These are phyloP conservation scores for Crotalus viridis DNA, from an alignment of 2,113 vertebrate species.

Conservation along the genomic window DNA sequence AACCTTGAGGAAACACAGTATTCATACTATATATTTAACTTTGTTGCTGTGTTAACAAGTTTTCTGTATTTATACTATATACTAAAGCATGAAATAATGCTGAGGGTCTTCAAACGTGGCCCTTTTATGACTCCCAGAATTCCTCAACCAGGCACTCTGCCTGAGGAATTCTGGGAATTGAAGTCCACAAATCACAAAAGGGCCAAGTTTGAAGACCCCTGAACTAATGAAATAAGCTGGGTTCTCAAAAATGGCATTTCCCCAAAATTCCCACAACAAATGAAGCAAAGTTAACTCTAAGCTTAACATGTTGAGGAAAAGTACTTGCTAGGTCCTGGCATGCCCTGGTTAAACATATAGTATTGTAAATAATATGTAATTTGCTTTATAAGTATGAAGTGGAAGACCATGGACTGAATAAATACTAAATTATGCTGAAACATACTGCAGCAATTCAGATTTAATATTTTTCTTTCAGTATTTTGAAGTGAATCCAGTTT, in stretches of 20 bases:
- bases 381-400: background rate
- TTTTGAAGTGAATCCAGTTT: background rate
- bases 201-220: too few species aligned
- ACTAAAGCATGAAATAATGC: background rate
- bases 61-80: background rate
- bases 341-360: too few species aligned
- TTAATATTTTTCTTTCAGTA: background rate
- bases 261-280: background rate
- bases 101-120: too few species aligned
- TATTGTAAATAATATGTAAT: background rate
- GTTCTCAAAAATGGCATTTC: background rate
- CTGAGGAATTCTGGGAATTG: too few species aligned
- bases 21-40: background rate
- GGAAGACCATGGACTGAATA: background rate
- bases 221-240: background rate
- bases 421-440: background rate
- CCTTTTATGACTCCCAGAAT: too few species aligned
- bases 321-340: background rate
- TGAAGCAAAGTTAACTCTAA: background rate
- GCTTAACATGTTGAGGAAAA: background rate
- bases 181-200: too few species aligned
- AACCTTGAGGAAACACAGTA: background rate
- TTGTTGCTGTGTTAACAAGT: background rate
- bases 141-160: too few species aligned
- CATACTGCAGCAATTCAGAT: background rate